phyloP scores from a whole-genome alignment of 1,140 invertebrate genomes.

The Maconellicoccus hirsutus region DNA sequence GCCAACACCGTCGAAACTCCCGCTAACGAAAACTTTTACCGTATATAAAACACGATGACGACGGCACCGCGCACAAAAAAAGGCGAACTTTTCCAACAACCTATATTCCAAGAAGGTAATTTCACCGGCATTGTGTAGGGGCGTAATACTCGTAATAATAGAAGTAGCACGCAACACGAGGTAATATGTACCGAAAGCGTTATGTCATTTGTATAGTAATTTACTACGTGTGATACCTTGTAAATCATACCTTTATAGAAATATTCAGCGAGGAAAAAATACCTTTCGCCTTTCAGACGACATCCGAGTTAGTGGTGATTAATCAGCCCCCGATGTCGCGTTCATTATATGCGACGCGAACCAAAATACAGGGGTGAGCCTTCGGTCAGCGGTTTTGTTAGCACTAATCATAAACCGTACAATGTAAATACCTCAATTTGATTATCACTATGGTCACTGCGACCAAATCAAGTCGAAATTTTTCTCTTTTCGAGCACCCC shows the following conservation, averaged over 20 bases:
- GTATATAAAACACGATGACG: no score
- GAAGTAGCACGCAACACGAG: not conserved
- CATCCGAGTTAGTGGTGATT: not conserved
- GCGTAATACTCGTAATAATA: not conserved
- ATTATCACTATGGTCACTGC: not conserved
- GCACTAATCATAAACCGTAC: not conserved
- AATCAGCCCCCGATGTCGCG: not conserved
- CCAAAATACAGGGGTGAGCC: not conserved
- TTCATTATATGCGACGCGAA: not conserved
- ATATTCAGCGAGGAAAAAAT: not conserved
- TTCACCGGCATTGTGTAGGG: not conserved
- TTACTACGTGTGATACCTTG: not conserved
- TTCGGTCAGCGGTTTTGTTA: not conserved
- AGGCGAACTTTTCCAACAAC: not conserved
- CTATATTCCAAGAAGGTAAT: not conserved
- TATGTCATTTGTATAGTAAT: not conserved
- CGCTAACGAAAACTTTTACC: no score
- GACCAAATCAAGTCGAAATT: no score
- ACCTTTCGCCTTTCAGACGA: not conserved
- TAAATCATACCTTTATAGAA: conserved; percentile 9
- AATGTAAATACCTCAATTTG: conserved; percentile 1
- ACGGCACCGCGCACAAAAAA: not conserved
- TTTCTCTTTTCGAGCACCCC: no score
- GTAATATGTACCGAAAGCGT: not conserved
- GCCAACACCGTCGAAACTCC: no score